Evolutionary conservation across 2,113 vertebrate species (phyloP).

Genomic region (Sylvilagus bachmani): DNA sequence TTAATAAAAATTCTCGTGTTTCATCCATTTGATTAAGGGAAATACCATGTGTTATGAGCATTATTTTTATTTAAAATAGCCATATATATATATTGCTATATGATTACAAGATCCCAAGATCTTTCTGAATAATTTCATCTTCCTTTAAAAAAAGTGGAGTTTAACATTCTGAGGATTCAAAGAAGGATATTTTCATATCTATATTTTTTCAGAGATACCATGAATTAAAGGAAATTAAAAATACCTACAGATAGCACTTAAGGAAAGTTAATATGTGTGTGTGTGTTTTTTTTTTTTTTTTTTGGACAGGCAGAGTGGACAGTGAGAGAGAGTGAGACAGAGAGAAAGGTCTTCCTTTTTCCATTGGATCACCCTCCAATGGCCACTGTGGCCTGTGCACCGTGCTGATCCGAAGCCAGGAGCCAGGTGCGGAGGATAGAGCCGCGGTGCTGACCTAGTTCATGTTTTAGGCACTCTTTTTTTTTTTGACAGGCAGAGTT

Average conservation of each 20-base stretch:
- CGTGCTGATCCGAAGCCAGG: no score
- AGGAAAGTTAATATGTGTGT: background rate
- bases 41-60: constrained; percentile 60
- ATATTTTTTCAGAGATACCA: background rate
- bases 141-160: background rate
- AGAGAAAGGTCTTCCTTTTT: no score
- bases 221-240: background rate
- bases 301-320: no score
- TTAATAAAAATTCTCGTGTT: constrained; percentile 36
- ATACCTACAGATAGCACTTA: background rate
- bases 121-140: background rate
- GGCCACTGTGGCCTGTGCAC: no score
- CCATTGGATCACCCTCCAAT: no score
- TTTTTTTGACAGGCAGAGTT: no score
- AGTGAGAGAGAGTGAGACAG: no score
- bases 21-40: constrained; percentile 27
- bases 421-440: no score
- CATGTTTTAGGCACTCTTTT: no score
- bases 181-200: background rate
- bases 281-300: no score
- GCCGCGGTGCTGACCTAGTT: no score
- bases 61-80: background rate
- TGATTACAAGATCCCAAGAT: background rate
- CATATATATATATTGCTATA: background rate
- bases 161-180: background rate